A percentile compares a stretch with the other conserved stretches of the same genome.
These are phyloP conservation scores for Drosophila greeni DNA, from an alignment of 2,888 invertebrate genomes.

Conservation along the genomic window DNA sequence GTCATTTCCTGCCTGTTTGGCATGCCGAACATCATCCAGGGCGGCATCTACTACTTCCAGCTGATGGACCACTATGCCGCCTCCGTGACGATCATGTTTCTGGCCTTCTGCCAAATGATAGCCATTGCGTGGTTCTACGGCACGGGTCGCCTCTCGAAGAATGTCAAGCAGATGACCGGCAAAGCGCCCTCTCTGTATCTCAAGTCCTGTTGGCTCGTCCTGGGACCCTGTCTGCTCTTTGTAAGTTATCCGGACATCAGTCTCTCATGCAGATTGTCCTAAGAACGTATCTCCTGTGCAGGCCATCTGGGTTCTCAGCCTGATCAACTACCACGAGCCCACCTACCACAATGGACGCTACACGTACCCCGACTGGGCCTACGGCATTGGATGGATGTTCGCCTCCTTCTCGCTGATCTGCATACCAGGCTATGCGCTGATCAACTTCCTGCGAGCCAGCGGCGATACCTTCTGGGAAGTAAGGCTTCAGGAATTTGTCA, in stretches of 20 bases:
- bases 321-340: constrained; percentile 92
- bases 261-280: neutral
- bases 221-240: constrained; percentile 88
- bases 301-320: constrained; percentile 92
- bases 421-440: constrained; percentile 89
- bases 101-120: constrained; percentile 95
- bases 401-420: constrained; percentile 90
- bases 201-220: constrained; percentile 90
- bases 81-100: constrained; percentile 92
- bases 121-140: constrained; percentile 96
- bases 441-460: constrained; percentile 84
- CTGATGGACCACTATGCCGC: constrained; percentile 96
- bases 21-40: constrained; percentile 92
- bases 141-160: constrained; percentile 86
- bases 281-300: constrained; percentile 75
- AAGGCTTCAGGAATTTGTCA: constrained; percentile 39
- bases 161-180: constrained; percentile 94
- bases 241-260: constrained; percentile 75
- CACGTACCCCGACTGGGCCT: constrained; percentile 90
- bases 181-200: constrained; percentile 88
- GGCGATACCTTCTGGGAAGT: constrained; percentile 88
- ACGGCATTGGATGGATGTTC: constrained; percentile 90
- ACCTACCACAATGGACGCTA: constrained; percentile 89
- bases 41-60: constrained; percentile 95
- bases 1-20: constrained; percentile 90